Evolutionary conservation across 2,888 invertebrate genomes (phyloP), one percentile per base, ranked within the genome.

Genomic region (Agrochola lychnidis): DNA sequence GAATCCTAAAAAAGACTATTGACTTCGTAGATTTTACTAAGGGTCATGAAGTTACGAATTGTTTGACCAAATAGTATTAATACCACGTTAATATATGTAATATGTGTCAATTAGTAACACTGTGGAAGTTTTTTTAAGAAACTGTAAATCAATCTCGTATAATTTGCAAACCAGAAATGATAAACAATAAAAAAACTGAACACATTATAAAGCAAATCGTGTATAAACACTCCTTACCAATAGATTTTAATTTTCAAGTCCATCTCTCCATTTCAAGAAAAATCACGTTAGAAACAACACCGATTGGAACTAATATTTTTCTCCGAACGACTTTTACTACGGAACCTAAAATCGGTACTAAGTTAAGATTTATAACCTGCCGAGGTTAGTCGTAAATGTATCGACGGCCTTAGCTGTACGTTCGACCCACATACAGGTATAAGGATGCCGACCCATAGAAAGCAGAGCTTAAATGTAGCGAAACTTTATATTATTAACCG

Each of bases 331-430:
- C 78, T 78, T 87, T 87, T 87, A 87, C 78, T 77, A 81, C 76
- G 78, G 74, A 73, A 80, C 83, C 87, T 83, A 87, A 87, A 87
- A 87, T 87, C 80, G 85, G 87, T 83, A 88, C 79, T 81, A 82
- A 87, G 89, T 88, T 87, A 87, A 87, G 87, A 90, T 90, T 90
- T 89, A 90, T 87, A 78, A 84, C 87, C 84, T 83, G 87, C 85
- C 88, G 86, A 87, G 85, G 80, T 80, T 79, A 87, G 89, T 87
- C 88, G 86, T 85, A 79, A 89, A 90, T 89, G 89, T 90, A 90
- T 90, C 86, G 88, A 64, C 82, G 81, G 86, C 83, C 88, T 85
- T 87, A 86, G 81, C 78, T 82, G 73, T 73, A 78, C 81, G 81
- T 78, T 82, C 82, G 77, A 74, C 80, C 80, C 74, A 81, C 73